These are phyloP conservation scores for Brachionus rubens DNA, from an alignment of 1,140 invertebrate genomes.

Conservation along the genomic window DNA sequence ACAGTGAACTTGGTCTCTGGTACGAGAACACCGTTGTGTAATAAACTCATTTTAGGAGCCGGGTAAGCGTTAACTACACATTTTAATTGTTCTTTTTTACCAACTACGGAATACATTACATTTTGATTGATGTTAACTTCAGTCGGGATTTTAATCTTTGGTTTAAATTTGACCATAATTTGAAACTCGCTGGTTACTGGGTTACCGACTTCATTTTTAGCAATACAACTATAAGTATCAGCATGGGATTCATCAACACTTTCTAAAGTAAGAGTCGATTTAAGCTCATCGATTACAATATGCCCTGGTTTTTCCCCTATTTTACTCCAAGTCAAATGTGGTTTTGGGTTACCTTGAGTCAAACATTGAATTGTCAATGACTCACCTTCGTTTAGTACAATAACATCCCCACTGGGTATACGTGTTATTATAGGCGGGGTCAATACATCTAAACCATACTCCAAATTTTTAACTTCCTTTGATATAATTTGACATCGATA, in stretches of 20 bases:
- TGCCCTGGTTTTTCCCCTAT: slow-evolving; percentile 33
- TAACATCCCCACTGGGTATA: slow-evolving; percentile 20
- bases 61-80: slow-evolving; percentile 1
- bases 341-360: slow-evolving; percentile 36
- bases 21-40: not conserved
- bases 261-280: not conserved
- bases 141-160: not conserved
- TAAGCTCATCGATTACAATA: slow-evolving; percentile 9
- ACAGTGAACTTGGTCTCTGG: not conserved
- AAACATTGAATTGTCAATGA: slow-evolving; percentile 41
- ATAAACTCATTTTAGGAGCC: not conserved
- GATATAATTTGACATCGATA: slow-evolving; percentile 38
- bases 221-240: slow-evolving; percentile 39
- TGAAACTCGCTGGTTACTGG: slow-evolving; percentile 42
- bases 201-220: slow-evolving; percentile 43
- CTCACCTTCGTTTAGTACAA: slow-evolving; percentile 26
- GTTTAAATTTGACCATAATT: slow-evolving; percentile 25
- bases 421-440: slow-evolving; percentile 16
- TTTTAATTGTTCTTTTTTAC: slow-evolving; percentile 28
- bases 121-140: slow-evolving; percentile 12
- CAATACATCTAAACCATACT: not conserved
- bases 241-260: slow-evolving; percentile 21
- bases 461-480: slow-evolving; percentile 35
- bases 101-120: slow-evolving; percentile 29
- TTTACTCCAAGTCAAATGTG: slow-evolving; percentile 27